phyloP scores from a whole-genome alignment of 1,140 invertebrate species.

The Bacillus rossius region DNA sequence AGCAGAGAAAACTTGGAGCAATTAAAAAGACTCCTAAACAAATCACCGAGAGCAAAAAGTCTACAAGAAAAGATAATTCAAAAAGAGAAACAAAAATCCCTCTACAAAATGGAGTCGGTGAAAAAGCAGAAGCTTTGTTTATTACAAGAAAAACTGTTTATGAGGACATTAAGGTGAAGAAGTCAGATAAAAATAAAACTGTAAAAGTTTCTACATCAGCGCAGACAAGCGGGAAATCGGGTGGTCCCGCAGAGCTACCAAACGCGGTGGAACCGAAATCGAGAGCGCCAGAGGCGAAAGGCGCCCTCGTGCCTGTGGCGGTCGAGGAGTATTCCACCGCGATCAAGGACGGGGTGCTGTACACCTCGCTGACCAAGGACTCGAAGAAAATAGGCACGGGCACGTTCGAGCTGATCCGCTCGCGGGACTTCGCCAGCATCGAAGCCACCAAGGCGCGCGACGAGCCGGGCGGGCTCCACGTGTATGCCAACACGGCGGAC shows the following conservation, averaged over 20 bases:
- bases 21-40: constrained; percentile 12
- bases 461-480: constrained; percentile 21
- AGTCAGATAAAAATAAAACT: constrained; percentile 14
- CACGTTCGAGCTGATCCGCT: constrained; percentile 45
- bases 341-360: constrained; percentile 32
- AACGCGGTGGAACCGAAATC: too few relatives aligned
- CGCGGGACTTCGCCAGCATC: constrained; percentile 45
- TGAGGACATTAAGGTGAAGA: constrained; percentile 31
- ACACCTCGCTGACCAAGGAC: constrained; percentile 29
- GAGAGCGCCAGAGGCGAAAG: too few relatives aligned
- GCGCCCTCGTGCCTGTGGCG: constrained; percentile 21
- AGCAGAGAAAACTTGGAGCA: constrained; percentile 10
- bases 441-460: constrained; percentile 39
- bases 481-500: constrained; percentile 42
- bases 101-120: constrained; percentile 5
- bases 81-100: not conserved
- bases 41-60: too few relatives aligned
- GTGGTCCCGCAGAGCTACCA: too few relatives aligned
- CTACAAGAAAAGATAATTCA: not conserved
- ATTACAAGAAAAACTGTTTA: constrained; percentile 26
- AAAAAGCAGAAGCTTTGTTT: constrained; percentile 25
- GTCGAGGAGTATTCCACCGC: constrained; percentile 22
- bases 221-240: constrained; percentile 38
- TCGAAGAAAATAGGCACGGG: constrained; percentile 31
- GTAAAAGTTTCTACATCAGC: constrained; percentile 47